A percentile compares a stretch with the other conserved stretches of the same genome.
Conservation (phyloP, 2,797 vertebrate genomes). For the Hipposideros larvatus region DNA sequence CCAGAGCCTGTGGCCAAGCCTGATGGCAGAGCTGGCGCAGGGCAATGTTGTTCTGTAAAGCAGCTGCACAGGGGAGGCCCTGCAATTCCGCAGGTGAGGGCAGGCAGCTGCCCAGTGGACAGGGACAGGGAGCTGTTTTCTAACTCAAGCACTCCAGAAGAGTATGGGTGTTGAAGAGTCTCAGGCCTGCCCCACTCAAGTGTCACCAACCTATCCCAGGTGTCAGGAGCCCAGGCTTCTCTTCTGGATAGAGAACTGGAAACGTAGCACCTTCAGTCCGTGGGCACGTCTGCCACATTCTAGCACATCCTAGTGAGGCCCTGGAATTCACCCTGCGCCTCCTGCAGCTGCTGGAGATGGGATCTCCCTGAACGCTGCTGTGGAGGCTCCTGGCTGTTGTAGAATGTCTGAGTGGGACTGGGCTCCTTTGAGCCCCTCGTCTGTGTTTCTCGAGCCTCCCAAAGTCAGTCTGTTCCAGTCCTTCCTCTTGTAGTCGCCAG, state of each 20-base stretch:
- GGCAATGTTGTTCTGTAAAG: rapidly evolving
- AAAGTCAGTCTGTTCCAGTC: rapidly evolving
- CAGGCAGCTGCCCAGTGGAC: rapidly evolving
- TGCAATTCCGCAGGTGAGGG: rapidly evolving
- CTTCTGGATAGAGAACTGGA: background rate
- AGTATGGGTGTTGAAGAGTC: background rate
- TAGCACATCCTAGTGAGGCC: too few species aligned
- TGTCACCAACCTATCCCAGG: rapidly evolving
- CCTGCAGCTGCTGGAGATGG: rapidly evolving
- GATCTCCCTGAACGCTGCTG: rapidly evolving
- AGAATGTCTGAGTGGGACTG: rapidly evolving
- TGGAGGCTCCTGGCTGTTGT: rapidly evolving
- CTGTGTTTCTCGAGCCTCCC: background rate
- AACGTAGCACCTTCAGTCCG: rapidly evolving
- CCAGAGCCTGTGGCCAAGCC: rapidly evolving
- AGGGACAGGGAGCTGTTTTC: rapidly evolving
- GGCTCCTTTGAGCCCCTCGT: rapidly evolving
- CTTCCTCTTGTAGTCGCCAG: rapidly evolving
- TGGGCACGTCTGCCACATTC: rapidly evolving
- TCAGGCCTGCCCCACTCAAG: background rate
- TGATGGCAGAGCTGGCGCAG: rapidly evolving
- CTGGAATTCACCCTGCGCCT: rapidly evolving
- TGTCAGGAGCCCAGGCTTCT: background rate
- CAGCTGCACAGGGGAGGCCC: rapidly evolving
- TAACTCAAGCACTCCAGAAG: background rate